Conservation (phyloP, 2,888 invertebrate species). For the Macrosoma leucophasiata region DNA sequence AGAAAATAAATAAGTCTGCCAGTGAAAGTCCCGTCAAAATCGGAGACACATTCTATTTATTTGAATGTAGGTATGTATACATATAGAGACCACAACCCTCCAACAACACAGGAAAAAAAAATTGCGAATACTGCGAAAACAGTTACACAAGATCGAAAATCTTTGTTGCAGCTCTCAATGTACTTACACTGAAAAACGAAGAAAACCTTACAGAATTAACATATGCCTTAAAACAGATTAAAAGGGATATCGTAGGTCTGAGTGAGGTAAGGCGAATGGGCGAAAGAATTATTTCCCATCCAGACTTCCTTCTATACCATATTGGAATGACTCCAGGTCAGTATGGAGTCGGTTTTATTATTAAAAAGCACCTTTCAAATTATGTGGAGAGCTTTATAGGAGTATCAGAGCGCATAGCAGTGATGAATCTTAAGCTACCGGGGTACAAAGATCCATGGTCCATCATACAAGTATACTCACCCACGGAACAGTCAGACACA, state of each 20-base stretch:
- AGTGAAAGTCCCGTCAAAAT: too few species aligned
- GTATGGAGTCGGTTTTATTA: background rate
- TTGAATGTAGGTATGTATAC: too few species aligned
- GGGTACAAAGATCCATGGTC: constrained; percentile 2
- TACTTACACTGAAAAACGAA: too few species aligned
- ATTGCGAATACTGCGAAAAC: too few species aligned
- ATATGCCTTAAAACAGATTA: constrained; percentile 21
- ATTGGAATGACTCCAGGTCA: too few species aligned
- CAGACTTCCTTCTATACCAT: too few species aligned
- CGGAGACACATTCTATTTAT: too few species aligned
- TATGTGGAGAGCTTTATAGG: background rate
- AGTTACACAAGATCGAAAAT: too few species aligned
- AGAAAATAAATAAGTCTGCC: too few species aligned
- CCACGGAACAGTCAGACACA: background rate
- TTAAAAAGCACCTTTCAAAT: background rate
- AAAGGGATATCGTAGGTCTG: constrained; percentile 28
- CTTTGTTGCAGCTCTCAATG: too few species aligned
- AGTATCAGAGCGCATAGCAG: background rate
- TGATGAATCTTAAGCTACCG: constrained; percentile 10
- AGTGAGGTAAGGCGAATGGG: constrained; percentile 25
- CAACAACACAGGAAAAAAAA: too few species aligned
- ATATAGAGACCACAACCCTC: too few species aligned
- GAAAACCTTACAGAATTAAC: constrained; percentile 22
- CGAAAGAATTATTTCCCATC: constrained; percentile 22
- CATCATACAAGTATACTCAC: background rate